Conservation (phyloP, 64 coral and sea anemone species). For the Hydrozoanthus tunicans region DNA sequence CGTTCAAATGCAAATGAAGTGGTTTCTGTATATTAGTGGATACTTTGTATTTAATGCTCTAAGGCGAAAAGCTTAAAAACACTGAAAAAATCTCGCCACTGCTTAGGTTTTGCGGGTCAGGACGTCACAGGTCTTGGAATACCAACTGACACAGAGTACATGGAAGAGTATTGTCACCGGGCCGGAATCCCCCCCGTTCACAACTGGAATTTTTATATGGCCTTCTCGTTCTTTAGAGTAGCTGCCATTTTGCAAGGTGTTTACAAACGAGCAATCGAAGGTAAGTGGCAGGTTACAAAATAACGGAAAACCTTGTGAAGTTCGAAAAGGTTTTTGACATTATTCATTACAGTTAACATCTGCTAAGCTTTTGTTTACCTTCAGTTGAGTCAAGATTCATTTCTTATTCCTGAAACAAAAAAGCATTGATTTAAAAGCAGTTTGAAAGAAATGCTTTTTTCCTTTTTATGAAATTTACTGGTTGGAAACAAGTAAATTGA, state of each 20-base stretch:
- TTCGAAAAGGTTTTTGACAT: not conserved
- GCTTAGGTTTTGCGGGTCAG: conserved; percentile 69
- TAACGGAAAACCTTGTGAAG: not conserved
- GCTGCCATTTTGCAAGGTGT: conserved; percentile 97
- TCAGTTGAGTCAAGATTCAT: not conserved
- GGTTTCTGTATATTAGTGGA: not conserved
- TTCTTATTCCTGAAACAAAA: no score
- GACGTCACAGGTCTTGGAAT: conserved; percentile 68
- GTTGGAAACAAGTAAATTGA: no score
- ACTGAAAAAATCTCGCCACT: not conserved
- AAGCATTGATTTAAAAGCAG: no score
- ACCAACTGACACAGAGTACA: conserved; percentile 83
- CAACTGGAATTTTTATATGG: conserved; percentile 98
- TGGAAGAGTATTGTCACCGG: conserved; percentile 82
- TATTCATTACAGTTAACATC: not conserved
- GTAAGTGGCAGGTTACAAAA: not conserved
- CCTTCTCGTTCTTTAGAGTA: conserved; percentile 94
- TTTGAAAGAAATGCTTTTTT: no score
- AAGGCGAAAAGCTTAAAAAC: not conserved
- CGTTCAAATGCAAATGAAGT: no score
- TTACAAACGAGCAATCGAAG: conserved; percentile 91
- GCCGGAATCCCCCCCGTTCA: conserved; percentile 66
- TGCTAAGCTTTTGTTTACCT: not conserved
- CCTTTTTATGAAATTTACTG: no score
- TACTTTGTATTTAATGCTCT: not conserved